Evolutionary conservation across 2,888 invertebrate species (phyloP).

Genomic region (Cryptocheilus praepositus): DNA sequence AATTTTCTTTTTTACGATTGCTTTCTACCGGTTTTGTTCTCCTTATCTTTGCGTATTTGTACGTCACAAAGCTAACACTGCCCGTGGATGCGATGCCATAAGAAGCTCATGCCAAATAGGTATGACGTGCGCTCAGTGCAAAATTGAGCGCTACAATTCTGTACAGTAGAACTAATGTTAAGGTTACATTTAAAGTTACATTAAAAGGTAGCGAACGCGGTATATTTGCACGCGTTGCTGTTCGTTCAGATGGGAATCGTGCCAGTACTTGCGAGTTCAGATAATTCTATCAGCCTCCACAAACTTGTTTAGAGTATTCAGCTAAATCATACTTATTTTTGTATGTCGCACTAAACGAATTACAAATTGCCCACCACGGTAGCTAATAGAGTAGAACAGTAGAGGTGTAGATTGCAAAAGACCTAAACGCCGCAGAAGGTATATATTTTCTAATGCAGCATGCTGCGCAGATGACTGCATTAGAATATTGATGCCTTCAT

Average conservation of each 20-base stretch:
- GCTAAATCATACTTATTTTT: too few species aligned
- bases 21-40: too few species aligned
- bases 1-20: too few species aligned
- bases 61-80: conserved; percentile 41
- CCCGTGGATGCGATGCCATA: conserved; percentile 65
- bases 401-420: background rate
- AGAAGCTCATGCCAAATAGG: conserved; percentile 32
- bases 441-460: background rate
- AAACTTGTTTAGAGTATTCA: too few species aligned
- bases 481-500: background rate
- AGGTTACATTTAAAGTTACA: too few species aligned
- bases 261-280: conserved; percentile 48
- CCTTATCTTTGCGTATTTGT: conserved; percentile 19
- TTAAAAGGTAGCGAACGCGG: too few species aligned
- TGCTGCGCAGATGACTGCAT: conserved; percentile 13
- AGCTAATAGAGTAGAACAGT: conserved; percentile 40
- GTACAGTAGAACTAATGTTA: too few species aligned
- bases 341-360: background rate
- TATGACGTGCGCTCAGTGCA: too few species aligned
- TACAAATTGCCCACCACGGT: conserved; percentile 43
- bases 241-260: conserved; percentile 44
- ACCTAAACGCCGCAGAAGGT: background rate
- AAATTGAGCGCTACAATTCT: too few species aligned
- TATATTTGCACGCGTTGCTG: too few species aligned
- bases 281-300: background rate